Base-by-base conservation (phyloP, 2,888 invertebrate species). In the Anticlea derivata region DNA sequence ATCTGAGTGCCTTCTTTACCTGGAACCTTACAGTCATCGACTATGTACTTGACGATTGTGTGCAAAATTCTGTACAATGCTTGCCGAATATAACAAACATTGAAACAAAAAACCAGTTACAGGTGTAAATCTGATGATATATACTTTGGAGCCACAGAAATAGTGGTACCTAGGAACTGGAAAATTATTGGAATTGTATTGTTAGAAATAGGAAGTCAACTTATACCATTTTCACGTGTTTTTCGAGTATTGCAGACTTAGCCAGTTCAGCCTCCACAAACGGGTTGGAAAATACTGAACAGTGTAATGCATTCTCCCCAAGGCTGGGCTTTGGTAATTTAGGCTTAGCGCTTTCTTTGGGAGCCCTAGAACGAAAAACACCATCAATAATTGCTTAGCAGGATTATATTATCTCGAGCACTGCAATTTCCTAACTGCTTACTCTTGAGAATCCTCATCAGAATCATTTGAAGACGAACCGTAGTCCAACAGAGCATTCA, bases 201-300 rank as follows among this genome's bases (percentile, higher is more conserved):
- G n/a, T 31, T 22, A 26, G 40, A 59, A 73, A 80, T 78, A 79
- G 86, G 78, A 87, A 87, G 83, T 90, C 88, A 89, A 91, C 91
- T 83, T 91, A 92, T 68, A 95, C 97, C 96, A 98, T 96, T 92
- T 97, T 97, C 0, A 98, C 97, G 79, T 98, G 98, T 70, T 96
- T 96, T 71, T 98, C 97, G 33, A 98, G 86, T 49, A 97, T 94
- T 7, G 96, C 96, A 50, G 95, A 94, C 78, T 97, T 96, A 1
- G 96, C 96, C 72, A 94, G 93, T 79, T 97, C 97, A 0, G 95
- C 97, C 78, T 95, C 95, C 13, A 93, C 93, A 75, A 95, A 98
- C 5, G 96, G 97, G 90, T 97, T 98, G 24, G 93, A 94, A 76
- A 97, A 97, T 2, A 98, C 97, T 7, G 96, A 96, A 51, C 93